A percentile compares a stretch with the other conserved stretches of the same genome.
These are phyloP conservation scores for Megaceryle alcyon DNA, from an alignment of 2,797 vertebrate genomes.

Conservation along the genomic window DNA sequence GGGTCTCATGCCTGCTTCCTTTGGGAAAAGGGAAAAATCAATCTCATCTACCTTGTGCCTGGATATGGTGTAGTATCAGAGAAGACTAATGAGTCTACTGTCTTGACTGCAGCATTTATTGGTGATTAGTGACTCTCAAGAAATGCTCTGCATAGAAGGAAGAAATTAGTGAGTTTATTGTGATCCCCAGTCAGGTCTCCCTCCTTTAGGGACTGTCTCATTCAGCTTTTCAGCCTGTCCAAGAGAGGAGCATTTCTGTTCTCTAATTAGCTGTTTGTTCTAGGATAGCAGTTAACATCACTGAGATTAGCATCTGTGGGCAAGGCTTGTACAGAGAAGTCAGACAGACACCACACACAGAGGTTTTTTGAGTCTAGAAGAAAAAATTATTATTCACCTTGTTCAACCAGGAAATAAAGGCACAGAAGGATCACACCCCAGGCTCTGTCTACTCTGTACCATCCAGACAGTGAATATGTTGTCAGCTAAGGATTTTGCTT, in stretches of 20 bases:
- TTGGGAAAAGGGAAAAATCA: background rate
- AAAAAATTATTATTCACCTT: background rate
- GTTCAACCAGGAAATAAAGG: background rate
- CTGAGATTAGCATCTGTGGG: background rate
- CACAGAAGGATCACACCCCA: background rate
- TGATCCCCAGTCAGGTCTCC: background rate
- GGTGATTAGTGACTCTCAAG: background rate
- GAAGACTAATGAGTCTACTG: constrained; percentile 23
- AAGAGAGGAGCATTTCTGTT: background rate
- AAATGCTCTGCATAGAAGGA: background rate
- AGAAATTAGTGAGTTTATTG: background rate
- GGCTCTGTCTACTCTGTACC: background rate
- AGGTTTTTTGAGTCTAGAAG: background rate
- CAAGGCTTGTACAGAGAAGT: background rate
- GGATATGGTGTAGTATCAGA: background rate
- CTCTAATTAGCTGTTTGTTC: background rate
- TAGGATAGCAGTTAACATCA: background rate
- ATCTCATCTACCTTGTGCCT: background rate
- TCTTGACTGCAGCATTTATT: background rate
- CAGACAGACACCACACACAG: background rate
- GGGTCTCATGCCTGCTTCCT: background rate
- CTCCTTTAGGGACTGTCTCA: background rate
- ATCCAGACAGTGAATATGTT: background rate
- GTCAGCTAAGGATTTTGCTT: background rate
- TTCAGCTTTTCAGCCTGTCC: background rate